A percentile compares a stretch with the other conserved stretches of the same genome.
phyloP scores from a whole-genome alignment of 2,797 vertebrate genomes.

The Peromyscus eremicus region DNA sequence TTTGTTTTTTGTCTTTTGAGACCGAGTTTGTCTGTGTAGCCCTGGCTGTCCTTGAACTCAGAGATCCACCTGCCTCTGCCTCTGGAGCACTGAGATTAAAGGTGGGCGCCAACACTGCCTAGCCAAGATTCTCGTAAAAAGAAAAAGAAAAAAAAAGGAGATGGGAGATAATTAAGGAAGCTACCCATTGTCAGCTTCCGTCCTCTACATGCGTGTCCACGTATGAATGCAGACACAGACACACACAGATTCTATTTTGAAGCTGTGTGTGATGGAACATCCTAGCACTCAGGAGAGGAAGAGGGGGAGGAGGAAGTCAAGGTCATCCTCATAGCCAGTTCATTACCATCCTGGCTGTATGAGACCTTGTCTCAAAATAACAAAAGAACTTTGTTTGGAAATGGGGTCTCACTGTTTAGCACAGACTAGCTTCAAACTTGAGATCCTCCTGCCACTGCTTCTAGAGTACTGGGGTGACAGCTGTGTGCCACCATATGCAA shows the following conservation, averaged over 20 bases:
- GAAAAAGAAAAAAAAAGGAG: neutral
- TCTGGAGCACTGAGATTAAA: neutral
- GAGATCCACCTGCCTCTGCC: neutral
- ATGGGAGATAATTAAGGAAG: neutral
- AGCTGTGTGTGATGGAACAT: neutral
- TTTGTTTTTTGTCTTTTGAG: neutral
- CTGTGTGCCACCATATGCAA: neutral
- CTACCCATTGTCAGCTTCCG: too few relatives aligned
- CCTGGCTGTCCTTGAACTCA: neutral
- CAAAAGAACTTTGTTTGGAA: neutral
- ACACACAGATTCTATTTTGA: neutral
- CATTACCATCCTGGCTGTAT: neutral
- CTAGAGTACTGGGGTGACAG: neutral
- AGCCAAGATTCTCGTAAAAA: neutral
- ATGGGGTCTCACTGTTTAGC: neutral
- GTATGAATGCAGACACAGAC: neutral
- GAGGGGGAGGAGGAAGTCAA: neutral
- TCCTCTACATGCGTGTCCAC: neutral
- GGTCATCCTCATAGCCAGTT: too few relatives aligned
- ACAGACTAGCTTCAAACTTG: neutral
- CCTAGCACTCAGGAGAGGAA: neutral
- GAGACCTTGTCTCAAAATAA: neutral
- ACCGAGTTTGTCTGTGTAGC: neutral
- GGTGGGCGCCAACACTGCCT: too few relatives aligned
- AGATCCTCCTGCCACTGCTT: neutral